Evolutionary conservation across 2,888 invertebrate genomes (phyloP), one percentile per base, ranked within the genome.

Genomic region (Lepidocyrtoides sp.): DNA sequence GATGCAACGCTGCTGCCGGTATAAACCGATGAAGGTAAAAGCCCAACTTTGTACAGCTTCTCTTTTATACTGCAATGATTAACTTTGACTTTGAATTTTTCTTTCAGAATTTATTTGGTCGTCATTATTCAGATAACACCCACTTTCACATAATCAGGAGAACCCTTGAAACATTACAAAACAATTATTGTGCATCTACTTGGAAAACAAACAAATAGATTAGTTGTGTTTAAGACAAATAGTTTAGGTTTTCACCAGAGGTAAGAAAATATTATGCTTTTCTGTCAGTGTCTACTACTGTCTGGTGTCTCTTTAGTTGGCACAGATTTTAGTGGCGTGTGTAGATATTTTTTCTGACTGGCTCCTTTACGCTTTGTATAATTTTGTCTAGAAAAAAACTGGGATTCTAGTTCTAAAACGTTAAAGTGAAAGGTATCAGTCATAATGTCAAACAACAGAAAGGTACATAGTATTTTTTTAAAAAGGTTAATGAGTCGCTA

Each of bases 141-240:
- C n/a, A 51, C 29, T 60, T 32, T 3, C 32, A 29, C 63, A 32
- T 57, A 4, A 63, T 81, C 36, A n/a, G n/a, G n/a, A n/a, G 12
- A 82, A 60, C 60, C 60, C 23, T 82, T 14, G 17, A 82, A 77
- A 77, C n/a, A 77, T 41, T 60, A 36, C 29, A 51, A 36, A 23
- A 32, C 7, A 29, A 5, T 82, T 7, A 26, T 48, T 8, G 48
- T 23, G 69, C 5, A 10, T 69, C 0, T 69, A 44, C 48, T 23
- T 54, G 51, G 57, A 60, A n/a, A n/a, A n/a, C n/a, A 72, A 84
- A 84, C 69, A 84, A 84, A 84, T 63, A 84, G 54, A 72, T 72
- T 84, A 72, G 36, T 36, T 72, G 44, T 17, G 36, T n/a, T n/a
- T n/a, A 84, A 84, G 72, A 84, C 69, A 84, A 84, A 69, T n/a